A percentile compares a stretch with the other conserved stretches of the same genome.
phyloP scores from a whole-genome alignment of 2,888 invertebrate species.

The Hylaea fasciaria region DNA sequence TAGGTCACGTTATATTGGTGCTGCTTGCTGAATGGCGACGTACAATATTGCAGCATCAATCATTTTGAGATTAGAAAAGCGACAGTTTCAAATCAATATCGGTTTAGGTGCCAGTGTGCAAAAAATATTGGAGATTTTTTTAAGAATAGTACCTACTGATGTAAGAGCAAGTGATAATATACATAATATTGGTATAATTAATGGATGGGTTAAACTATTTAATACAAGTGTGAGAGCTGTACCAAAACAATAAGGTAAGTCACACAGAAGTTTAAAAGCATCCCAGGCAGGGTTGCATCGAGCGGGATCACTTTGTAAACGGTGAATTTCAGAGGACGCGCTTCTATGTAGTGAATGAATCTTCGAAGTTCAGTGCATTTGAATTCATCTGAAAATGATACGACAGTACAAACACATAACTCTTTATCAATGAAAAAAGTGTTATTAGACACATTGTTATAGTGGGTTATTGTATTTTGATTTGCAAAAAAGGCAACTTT shows the following conservation, averaged over 20 bases:
- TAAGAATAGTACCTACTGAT: no score
- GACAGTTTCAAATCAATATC: constrained; percentile 43
- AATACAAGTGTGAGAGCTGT: not conserved
- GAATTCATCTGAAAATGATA: constrained; percentile 21
- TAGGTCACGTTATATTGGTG: constrained; percentile 9
- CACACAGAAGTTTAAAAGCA: not conserved
- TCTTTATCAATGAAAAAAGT: no score
- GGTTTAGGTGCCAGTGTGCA: constrained; percentile 36
- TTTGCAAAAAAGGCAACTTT: no score
- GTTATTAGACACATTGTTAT: no score
- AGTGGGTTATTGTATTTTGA: no score
- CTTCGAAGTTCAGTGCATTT: constrained; percentile 1
- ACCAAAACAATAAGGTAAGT: not conserved
- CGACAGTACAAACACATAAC: no score
- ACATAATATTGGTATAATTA: no score
- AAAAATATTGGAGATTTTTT: constrained; percentile 7
- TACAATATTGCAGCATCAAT: constrained; percentile 42
- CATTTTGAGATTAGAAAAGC: constrained; percentile 44
- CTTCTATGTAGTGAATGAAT: constrained; percentile 32
- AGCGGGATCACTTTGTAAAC: constrained; percentile 39
- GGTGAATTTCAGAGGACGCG: constrained; percentile 26
- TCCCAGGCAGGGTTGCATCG: constrained; percentile 33
- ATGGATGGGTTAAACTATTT: no score
- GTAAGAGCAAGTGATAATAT: no score
- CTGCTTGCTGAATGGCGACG: constrained; percentile 23